Base-by-base conservation (phyloP, 1,140 invertebrate genomes). In the Proales similis region DNA sequence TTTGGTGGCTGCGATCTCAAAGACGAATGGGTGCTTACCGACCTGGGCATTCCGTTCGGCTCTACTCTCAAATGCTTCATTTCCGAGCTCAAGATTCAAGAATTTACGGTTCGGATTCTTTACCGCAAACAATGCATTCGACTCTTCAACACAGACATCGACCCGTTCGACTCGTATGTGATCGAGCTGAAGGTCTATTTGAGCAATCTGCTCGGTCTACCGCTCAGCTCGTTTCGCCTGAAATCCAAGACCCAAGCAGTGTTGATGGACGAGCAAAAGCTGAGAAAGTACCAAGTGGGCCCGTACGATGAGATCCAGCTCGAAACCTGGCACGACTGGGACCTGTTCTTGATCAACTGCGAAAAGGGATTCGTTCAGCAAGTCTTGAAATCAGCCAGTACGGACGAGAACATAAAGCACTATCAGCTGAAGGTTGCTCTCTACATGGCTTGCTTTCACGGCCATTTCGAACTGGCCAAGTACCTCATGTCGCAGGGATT, bases 251-350 rank as follows among this genome's bases (percentile, higher is more conserved):
- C 19, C 11, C 39, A 57, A 19, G 45, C 11, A 12, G 36, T 30
- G 12, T 30, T 57, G 36, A 42, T 42, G 19, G 51, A 57, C 30
- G 36, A 24, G 11, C 39, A 57, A 12, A 5, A 20, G 7, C 24
- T 57, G 5, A 29, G 24, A 12, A 14, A 42, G 7, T 57, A 57
- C 30, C 24, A 42, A 3, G 32, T 57, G 12, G 20, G 20, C 12
- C 27, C 39, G 30, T 7, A 12, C 20, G 45, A 42, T 42, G n/a
- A 19, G 27, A 24, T 57, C 11, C 29, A 42, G 4, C 3, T 57
- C 26, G 51, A 57, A 26, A 57, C 51, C 11, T 57, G 51, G 51
- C 36, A 24, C 2, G 38, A 20, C 19, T 57, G 51, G 51, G 51
- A 57, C 22, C 6, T 17, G 6, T 24, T 57, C 17, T 42, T 57